A percentile compares a stretch with the other conserved stretches of the same genome.
Conservation (phyloP, 2,113 vertebrate genomes). For the Spilogale gracilis region DNA sequence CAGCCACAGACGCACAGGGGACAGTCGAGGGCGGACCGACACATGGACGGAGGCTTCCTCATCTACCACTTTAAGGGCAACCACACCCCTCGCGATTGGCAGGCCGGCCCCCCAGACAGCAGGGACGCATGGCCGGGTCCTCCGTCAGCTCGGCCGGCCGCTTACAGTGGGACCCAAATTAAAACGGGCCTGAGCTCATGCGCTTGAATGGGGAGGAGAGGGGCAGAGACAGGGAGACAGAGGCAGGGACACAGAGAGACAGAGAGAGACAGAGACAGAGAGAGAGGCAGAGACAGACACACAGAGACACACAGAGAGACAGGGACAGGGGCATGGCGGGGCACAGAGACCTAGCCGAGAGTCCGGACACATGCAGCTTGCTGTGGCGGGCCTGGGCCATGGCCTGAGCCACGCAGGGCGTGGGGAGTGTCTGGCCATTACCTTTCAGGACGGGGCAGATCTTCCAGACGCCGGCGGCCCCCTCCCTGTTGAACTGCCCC, state of each 20-base stretch:
- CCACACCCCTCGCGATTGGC: accelerated
- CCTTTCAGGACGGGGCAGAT: constrained; percentile 96
- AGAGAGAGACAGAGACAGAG: too few species aligned
- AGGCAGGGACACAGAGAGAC: too few species aligned
- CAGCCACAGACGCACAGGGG: accelerated
- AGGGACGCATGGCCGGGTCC: accelerated
- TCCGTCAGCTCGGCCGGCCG: accelerated
- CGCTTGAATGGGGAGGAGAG: neutral
- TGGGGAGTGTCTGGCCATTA: constrained; percentile 10
- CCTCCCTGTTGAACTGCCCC: constrained; percentile 94
- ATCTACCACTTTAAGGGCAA: neutral
- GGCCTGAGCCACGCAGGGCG: accelerated
- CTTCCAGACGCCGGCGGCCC: constrained; percentile 95
- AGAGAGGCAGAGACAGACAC: too few species aligned
- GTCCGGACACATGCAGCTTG: accelerated
- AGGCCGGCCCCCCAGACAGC: too few species aligned
- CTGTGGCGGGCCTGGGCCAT: neutral
- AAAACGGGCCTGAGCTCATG: neutral
- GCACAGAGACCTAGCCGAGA: accelerated
- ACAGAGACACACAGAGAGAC: too few species aligned
- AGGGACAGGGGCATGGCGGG: accelerated
- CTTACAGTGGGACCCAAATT: too few species aligned
- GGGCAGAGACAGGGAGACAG: neutral
- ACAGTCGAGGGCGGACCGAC: accelerated
- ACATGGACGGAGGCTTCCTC: accelerated